These are phyloP conservation scores for Melanophora roralis DNA, from an alignment of 2,888 invertebrate species.

Conservation along the genomic window DNA sequence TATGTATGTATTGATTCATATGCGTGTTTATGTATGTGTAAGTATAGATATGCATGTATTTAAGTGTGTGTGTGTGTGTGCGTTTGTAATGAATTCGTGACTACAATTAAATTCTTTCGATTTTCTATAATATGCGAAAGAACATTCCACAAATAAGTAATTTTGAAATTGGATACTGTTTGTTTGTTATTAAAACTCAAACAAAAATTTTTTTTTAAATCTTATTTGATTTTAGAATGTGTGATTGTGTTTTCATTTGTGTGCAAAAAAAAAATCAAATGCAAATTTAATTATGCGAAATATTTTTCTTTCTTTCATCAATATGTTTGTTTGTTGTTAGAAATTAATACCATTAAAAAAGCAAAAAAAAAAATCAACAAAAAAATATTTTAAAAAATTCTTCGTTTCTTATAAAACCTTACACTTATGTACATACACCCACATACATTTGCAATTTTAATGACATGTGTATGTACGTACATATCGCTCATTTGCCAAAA, in stretches of 20 bases:
- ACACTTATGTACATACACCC: not conserved
- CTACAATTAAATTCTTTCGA: conserved; percentile 78
- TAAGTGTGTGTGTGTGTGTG: not conserved
- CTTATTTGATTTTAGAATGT: conserved; percentile 1
- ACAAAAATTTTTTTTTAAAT: conserved; percentile 15
- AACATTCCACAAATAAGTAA: conserved; percentile 72
- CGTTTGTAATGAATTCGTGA: conserved; percentile 70
- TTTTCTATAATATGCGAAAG: conserved; percentile 69
- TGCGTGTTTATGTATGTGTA: not conserved
- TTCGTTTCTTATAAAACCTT: conserved; percentile 28
- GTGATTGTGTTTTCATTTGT: conserved; percentile 16
- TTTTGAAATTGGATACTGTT: conserved; percentile 74
- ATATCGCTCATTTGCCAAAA: too few species aligned
- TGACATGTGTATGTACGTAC: too few species aligned
- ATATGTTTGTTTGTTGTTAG: conserved; percentile 69
- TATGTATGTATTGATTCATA: too few species aligned
- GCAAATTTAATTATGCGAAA: conserved; percentile 74
- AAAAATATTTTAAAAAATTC: not conserved
- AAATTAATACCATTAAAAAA: conserved; percentile 2
- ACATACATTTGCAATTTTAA: not conserved
- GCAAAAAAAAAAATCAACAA: not conserved
- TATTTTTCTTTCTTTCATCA: conserved; percentile 71
- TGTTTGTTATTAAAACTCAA: conserved; percentile 53
- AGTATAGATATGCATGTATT: not conserved
- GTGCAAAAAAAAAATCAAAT: conserved; percentile 63